Conservation (phyloP, 1,140 invertebrate species). For the Neotoxoptera formosana region DNA sequence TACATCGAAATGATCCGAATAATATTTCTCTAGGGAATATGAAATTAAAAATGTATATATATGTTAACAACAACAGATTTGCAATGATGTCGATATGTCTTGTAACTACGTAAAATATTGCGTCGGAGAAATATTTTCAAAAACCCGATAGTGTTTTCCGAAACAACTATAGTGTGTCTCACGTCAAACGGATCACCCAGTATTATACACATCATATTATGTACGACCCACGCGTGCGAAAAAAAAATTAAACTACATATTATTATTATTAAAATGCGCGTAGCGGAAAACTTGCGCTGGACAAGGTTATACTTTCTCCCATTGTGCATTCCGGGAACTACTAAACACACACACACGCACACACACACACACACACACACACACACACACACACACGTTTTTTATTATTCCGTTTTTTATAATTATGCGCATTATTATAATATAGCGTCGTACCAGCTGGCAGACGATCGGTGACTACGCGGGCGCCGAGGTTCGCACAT, state of each 20-base stretch:
- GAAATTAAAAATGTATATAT: background rate
- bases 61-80: too few relatives aligned
- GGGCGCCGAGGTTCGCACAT: background rate
- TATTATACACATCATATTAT: background rate
- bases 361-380: background rate
- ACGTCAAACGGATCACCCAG: background rate
- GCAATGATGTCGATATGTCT: background rate
- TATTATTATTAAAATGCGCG: background rate
- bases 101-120: background rate
- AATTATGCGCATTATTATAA: background rate
- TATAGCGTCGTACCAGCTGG: background rate
- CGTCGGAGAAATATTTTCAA: background rate
- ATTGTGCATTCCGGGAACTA: conserved; percentile 28
- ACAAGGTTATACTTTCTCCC: conserved; percentile 45
- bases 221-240: background rate
- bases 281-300: conserved; percentile 37
- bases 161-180: too few relatives aligned
- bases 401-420: background rate
- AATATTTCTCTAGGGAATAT: background rate
- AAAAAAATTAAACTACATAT: background rate
- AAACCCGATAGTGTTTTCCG: background rate
- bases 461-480: background rate
- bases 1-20: too few relatives aligned
- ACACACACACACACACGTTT: background rate
- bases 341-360: background rate